Evolutionary conservation across 1,140 invertebrate species (phyloP).

Genomic region (Solen grandis): DNA sequence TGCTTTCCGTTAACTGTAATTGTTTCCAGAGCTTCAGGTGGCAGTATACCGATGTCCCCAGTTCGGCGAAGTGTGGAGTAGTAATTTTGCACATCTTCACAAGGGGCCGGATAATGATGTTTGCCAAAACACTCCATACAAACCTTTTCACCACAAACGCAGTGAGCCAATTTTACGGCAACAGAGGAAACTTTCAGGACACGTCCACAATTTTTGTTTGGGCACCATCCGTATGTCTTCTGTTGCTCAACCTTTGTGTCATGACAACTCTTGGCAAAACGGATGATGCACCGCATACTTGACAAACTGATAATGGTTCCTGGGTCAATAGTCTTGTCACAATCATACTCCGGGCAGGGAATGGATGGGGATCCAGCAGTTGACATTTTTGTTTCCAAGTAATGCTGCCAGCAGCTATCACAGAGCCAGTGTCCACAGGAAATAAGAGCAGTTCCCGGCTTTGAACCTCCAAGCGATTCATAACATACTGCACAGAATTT

Average conservation of each 20-base stretch:
- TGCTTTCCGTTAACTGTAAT: slow-evolving; percentile 47
- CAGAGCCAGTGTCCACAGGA: slow-evolving; percentile 70
- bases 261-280: slow-evolving; percentile 31
- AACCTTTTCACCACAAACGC: slow-evolving; percentile 60
- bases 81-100: slow-evolving; percentile 56
- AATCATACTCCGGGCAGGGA: slow-evolving; percentile 64
- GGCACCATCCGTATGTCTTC: slow-evolving; percentile 63
- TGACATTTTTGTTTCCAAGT: slow-evolving; percentile 43
- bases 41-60: slow-evolving; percentile 41
- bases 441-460: slow-evolving; percentile 55
- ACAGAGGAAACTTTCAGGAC: slow-evolving; percentile 47
- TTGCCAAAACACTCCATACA: slow-evolving; percentile 65
- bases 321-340: slow-evolving; percentile 49
- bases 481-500: slow-evolving; percentile 63
- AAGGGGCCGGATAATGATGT: slow-evolving; percentile 68
- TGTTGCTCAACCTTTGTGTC: slow-evolving; percentile 51
- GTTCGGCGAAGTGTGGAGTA: slow-evolving; percentile 37
- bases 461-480: slow-evolving; percentile 1
- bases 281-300: slow-evolving; percentile 54
- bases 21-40: neutral
- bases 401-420: slow-evolving; percentile 65
- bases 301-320: slow-evolving; percentile 61
- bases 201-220: slow-evolving; percentile 65
- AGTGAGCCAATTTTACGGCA: slow-evolving; percentile 29
- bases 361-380: neutral